Conservation (phyloP, 2,113 vertebrate species). For the Trochalopteron elliotii region DNA sequence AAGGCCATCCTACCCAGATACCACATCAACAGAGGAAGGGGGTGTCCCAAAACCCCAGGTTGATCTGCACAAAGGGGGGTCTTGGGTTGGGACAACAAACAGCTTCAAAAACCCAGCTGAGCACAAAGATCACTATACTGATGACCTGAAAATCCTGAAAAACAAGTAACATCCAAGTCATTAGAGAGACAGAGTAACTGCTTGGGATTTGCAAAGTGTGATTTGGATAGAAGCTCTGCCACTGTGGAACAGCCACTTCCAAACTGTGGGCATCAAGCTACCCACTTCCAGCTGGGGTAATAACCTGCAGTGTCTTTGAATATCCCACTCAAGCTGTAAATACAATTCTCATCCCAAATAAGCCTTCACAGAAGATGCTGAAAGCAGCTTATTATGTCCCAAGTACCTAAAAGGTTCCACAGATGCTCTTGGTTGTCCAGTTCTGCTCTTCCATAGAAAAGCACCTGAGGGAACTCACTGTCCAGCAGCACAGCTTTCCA, state of each 20-base stretch:
- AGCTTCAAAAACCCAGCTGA: neutral
- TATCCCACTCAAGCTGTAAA: neutral
- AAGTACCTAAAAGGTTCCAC: neutral
- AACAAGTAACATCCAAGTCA: neutral
- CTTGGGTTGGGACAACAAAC: neutral
- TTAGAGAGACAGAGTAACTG: rapidly evolving
- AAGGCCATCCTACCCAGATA: neutral
- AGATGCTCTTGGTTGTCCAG: neutral
- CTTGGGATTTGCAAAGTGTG: neutral
- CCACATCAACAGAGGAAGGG: neutral
- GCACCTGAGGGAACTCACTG: neutral
- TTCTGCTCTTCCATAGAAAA: neutral
- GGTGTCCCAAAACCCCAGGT: neutral
- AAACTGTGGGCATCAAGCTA: neutral
- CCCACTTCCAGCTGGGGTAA: neutral
- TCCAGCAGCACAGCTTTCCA: neutral
- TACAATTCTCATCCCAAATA: neutral
- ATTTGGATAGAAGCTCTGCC: neutral
- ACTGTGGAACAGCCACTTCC: neutral
- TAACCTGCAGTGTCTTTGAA: neutral
- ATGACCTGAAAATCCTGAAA: neutral
- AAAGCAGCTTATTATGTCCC: neutral
- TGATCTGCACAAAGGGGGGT: rapidly evolving
- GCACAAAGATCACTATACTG: neutral
- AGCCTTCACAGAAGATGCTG: neutral